These are phyloP conservation scores for Heteromyza rotundicornis DNA, from an alignment of 2,888 invertebrate species.

Conservation along the genomic window DNA sequence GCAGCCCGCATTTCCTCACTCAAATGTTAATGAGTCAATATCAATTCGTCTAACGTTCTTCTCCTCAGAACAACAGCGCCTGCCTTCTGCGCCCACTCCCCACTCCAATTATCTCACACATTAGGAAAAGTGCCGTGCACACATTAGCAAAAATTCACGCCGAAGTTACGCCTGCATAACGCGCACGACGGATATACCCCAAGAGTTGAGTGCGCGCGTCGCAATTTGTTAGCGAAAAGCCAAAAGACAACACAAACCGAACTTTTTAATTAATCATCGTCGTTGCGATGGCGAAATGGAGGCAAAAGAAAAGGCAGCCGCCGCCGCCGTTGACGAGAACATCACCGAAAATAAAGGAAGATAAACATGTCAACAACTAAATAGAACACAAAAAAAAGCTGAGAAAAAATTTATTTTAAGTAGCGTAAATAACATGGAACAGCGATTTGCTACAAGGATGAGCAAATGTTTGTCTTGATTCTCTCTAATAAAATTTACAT, in stretches of 20 bases:
- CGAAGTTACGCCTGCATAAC: neutral
- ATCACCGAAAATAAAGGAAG: neutral
- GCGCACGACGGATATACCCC: neutral
- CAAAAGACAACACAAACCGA: neutral
- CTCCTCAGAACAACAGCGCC: too few relatives aligned
- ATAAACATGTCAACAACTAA: constrained; percentile 4
- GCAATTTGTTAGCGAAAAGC: neutral
- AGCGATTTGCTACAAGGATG: neutral
- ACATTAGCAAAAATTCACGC: neutral
- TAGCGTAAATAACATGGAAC: too few relatives aligned
- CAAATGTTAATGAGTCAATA: constrained; percentile 1
- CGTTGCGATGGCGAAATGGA: neutral
- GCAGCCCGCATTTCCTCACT: neutral
- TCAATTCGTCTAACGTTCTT: neutral
- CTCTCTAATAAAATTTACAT: constrained; percentile 52
- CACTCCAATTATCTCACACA: too few relatives aligned
- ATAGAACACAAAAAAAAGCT: neutral
- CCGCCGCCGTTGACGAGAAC: neutral
- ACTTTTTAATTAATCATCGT: constrained; percentile 3
- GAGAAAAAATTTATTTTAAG: neutral
- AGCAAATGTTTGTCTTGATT: constrained; percentile 34
- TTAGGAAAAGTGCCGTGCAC: neutral
- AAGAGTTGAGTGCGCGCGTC: neutral
- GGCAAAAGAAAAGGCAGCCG: neutral
- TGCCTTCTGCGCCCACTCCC: neutral